Base-by-base conservation (phyloP, 92 coral and sea anemone genomes). In the Meandrina meandrites region DNA sequence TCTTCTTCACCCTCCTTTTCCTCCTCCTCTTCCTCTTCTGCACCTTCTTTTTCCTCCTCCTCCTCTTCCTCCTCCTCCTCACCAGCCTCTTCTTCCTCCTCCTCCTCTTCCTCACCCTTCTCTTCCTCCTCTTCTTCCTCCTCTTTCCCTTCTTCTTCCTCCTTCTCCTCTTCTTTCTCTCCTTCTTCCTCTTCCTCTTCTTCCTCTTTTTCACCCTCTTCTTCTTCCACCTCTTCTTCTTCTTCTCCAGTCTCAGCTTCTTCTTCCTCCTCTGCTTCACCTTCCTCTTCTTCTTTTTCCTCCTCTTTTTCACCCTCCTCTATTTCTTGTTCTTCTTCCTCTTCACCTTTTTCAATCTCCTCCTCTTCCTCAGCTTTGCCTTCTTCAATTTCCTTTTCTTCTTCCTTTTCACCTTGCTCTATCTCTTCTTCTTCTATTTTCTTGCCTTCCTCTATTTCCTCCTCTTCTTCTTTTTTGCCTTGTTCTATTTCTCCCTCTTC, bases 201-300 rank as follows among this genome's bases (percentile, higher is more conserved):
- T 13, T 80, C 90, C 21, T 72, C 71, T 21, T 87, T 54, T 22
- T 87, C 64, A 1, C 69, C 73, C 8, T 81, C 91, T 8, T 91
- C 88, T 5, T 88, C 91, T 14, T 81, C 94, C 3, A 79, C 87
- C 17, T 89, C 84, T 57, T 84, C 91, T 18, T 83, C 70, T 50
- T 88, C 67, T n/a, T 88, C 84, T 2, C 71, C 75, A 24, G 32
- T 28, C 54, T 75, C 88, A 8, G 15, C 82, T 32, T 78, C 88
- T 45, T 75, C 76, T 22, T 85, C 82, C 19, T 78, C 82, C 78
- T 57, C 84, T 37, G 60, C 62, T 31, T 37, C 75, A 75, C 88
- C 75, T 78, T 77, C 82, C 74, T 85, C 82, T 56, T 77, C 75
- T 58, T 78, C 79, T 48, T 75, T 66, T 40, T 78, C 82, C 64